phyloP scores from a whole-genome alignment of 2,797 vertebrate genomes.

The Alauda arvensis region DNA sequence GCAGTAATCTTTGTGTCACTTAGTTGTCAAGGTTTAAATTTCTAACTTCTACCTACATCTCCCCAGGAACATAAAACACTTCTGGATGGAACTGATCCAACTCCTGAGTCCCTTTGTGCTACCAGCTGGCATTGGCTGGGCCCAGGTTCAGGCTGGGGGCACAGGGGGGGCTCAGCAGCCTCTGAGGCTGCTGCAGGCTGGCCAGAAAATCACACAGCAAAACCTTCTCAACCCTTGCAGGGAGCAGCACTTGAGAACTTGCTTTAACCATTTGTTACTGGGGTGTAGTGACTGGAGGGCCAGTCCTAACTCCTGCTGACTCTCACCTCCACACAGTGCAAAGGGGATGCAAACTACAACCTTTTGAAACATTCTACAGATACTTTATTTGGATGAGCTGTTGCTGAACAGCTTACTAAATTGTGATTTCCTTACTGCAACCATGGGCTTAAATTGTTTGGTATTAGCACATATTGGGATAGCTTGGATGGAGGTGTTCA shows the following conservation, averaged over 20 bases:
- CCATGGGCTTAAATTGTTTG: neutral
- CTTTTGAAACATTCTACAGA: neutral
- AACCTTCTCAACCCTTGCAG: neutral
- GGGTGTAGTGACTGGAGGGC: neutral
- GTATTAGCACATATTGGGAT: neutral
- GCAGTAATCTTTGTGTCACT: constrained; percentile 15
- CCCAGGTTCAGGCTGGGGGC: neutral
- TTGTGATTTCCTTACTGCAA: neutral
- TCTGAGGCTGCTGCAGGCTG: neutral
- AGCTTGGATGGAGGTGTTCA: neutral
- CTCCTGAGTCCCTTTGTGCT: neutral
- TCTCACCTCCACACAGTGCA: neutral
- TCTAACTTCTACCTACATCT: neutral
- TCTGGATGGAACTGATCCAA: neutral
- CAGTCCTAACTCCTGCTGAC: neutral
- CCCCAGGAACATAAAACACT: neutral
- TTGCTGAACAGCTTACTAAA: neutral
- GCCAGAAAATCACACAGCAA: neutral
- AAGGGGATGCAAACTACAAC: neutral
- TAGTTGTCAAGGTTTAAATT: neutral
- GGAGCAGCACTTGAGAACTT: neutral
- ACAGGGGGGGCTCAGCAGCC: neutral
- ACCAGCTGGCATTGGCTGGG: neutral
- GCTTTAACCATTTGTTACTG: neutral
- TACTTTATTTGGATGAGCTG: neutral